Percentiles rank a stretch among this genome's conserved stretches.
phyloP scores from a whole-genome alignment of 2,888 invertebrate genomes.

The Andricus curvator region DNA sequence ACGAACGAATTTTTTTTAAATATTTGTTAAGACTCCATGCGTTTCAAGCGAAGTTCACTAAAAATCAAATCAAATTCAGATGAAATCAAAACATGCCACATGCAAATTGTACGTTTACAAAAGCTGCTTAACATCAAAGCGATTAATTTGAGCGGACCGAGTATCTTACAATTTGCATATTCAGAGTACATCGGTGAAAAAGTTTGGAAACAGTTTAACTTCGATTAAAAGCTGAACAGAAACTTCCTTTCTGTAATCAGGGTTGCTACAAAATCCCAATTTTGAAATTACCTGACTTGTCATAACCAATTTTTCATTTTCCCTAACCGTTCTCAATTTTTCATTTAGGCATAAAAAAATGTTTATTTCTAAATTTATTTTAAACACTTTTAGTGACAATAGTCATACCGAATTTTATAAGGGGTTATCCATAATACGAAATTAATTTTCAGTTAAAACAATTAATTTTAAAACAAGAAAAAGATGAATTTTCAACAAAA shows the following conservation, averaged over 20 bases:
- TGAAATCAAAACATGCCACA: conserved; percentile 30
- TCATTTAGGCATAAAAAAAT: too few species aligned
- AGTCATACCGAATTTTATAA: too few species aligned
- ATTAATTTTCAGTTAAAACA: too few species aligned
- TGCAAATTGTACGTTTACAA: conserved; percentile 22
- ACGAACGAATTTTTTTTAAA: not conserved
- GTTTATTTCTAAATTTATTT: too few species aligned
- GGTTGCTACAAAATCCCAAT: too few species aligned
- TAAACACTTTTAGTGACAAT: too few species aligned
- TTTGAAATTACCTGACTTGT: too few species aligned
- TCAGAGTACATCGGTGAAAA: not conserved
- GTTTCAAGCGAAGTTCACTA: not conserved
- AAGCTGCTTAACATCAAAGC: conserved; percentile 10
- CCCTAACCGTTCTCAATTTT: too few species aligned
- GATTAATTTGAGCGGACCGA: not conserved
- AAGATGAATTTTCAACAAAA: too few species aligned
- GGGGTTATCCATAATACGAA: too few species aligned
- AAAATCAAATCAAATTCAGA: conserved; percentile 1
- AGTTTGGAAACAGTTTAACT: not conserved
- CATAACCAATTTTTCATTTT: too few species aligned
- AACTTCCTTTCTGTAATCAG: not conserved
- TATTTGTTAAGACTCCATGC: not conserved
- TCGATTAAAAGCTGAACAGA: not conserved
- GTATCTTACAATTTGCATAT: not conserved
- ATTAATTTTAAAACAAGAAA: too few species aligned